Base-by-base conservation (phyloP, 2,113 vertebrate species). In the Oncorhynchus clarkii region DNA sequence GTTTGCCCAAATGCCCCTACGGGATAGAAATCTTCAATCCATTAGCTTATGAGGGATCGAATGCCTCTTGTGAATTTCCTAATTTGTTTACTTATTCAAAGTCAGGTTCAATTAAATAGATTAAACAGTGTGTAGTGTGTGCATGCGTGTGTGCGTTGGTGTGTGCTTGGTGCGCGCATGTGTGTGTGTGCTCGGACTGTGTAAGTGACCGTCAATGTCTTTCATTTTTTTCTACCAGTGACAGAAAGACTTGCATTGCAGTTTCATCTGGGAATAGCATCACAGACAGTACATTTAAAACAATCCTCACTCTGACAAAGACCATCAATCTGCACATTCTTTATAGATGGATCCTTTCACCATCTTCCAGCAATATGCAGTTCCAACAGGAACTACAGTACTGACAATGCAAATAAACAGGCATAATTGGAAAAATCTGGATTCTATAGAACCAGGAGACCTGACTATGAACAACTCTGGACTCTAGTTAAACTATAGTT, bases 1-100 rank as follows among this genome's bases (percentile, higher is more conserved):
- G 92, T 93, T 94, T 93, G 87, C 89, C 86, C 90, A 89, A 87
- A 90, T 81, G 88, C 85, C 80, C 88, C 84, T 74, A 85, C 82
- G 86, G 86, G 89, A 89, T 88, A 89, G 90, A 89, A 92, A 93
- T 93, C 88, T 90, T 86, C 90, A 93, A 89, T 93, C 90, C 89
- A 93, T 92, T 93, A 92, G 86, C 81, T 49, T 72, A 87, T 82
- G 83, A 85, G 86, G 87, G 90, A 92, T 93, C 90, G 86, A 87
- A 88, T 91, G 88, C 84, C 89, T 88, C 89, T 85, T 87, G 88
- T 90, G 86, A 91, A 90, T 93, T 91, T 90, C 87, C 90, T 90
- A 86, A 92, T 92, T 92, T 92, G 87, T 92, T 93, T 92, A 90
- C 89, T 90, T 90, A 92, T 92, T 92, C 91, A 90, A 90, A 90